A percentile compares a stretch with the other conserved stretches of the same genome.
These are phyloP conservation scores for Eristalinus aeneus DNA, from an alignment of 2,888 invertebrate genomes.

Conservation along the genomic window DNA sequence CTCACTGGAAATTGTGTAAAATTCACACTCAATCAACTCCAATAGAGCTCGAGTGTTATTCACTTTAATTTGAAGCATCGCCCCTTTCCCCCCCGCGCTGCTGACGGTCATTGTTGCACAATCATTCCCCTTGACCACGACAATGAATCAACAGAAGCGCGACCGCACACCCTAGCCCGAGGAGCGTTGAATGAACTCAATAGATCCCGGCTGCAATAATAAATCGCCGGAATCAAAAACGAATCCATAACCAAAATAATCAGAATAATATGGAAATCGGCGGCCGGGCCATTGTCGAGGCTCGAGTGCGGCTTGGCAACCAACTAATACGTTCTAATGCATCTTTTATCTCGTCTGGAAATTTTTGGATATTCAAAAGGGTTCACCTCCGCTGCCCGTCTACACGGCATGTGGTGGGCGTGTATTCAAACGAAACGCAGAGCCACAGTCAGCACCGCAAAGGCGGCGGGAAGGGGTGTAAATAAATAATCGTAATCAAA, in stretches of 20 bases:
- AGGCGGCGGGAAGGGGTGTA: constrained; percentile 12
- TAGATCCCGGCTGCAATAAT: constrained; percentile 43
- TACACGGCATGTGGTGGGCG: constrained; percentile 29
- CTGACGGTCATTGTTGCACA: constrained; percentile 56
- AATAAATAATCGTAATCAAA: constrained; percentile 68
- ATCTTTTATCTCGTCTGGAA: constrained; percentile 54
- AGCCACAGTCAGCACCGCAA: not conserved
- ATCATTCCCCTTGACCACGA: constrained; percentile 68
- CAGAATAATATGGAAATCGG: constrained; percentile 66
- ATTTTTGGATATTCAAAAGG: constrained; percentile 56
- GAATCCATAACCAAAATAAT: constrained; percentile 69
- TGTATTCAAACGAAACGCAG: constrained; percentile 35
- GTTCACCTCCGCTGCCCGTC: constrained; percentile 34
- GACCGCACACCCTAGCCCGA: not conserved
- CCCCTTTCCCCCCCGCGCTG: not conserved
- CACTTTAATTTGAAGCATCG: constrained; percentile 65
- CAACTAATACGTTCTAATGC: constrained; percentile 64
- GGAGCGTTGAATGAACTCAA: constrained; percentile 44
- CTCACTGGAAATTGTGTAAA: constrained; percentile 65
- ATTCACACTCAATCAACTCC: constrained; percentile 71
- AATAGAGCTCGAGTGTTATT: constrained; percentile 70
- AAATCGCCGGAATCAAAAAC: constrained; percentile 69
- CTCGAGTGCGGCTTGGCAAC: constrained; percentile 6
- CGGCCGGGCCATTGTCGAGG: not conserved
- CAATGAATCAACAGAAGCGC: constrained; percentile 38